Evolutionary conservation across 2,113 vertebrate species (phyloP).

Genomic region (Oryzias melastigma): DNA sequence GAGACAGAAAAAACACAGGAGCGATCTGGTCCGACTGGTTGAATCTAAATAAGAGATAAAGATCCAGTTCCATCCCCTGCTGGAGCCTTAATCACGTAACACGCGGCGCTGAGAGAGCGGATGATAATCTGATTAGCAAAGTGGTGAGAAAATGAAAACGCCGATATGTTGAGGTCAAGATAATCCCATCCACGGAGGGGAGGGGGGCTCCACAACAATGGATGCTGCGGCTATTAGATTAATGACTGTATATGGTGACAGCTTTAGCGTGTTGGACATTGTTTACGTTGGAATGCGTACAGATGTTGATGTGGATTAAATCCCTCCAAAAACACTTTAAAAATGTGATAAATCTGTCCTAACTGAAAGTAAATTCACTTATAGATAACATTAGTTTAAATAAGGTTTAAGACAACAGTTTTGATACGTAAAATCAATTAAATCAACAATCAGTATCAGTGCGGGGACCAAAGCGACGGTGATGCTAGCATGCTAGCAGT

Average conservation of each 20-base stretch:
- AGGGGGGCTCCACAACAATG: not conserved
- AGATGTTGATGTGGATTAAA: conserved; percentile 20
- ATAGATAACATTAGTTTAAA: too few species aligned
- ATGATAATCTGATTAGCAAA: conserved; percentile 57
- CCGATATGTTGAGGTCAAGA: conserved; percentile 21
- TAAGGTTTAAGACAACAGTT: accelerated
- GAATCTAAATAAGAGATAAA: not conserved
- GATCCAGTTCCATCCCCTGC: not conserved
- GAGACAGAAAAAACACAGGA: too few species aligned
- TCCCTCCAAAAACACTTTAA: not conserved
- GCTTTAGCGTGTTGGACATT: not conserved
- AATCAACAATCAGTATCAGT: conserved; percentile 1
- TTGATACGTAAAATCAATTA: not conserved
- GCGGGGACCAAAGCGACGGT: conserved; percentile 16
- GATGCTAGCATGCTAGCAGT: conserved; percentile 26
- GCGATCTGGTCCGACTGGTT: too few species aligned
- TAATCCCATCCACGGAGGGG: conserved; percentile 20
- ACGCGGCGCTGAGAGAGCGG: conserved; percentile 15
- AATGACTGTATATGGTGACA: not conserved
- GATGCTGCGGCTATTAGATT: conserved; percentile 26
- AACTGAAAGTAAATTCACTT: too few species aligned
- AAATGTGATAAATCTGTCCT: not conserved
- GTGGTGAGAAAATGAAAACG: conserved; percentile 49
- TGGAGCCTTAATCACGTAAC: not conserved
- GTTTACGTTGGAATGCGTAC: conserved; percentile 8